A percentile compares a stretch with the other conserved stretches of the same genome.
phyloP scores from a whole-genome alignment of 2,888 invertebrate species.

The Neoascia interrupta region DNA sequence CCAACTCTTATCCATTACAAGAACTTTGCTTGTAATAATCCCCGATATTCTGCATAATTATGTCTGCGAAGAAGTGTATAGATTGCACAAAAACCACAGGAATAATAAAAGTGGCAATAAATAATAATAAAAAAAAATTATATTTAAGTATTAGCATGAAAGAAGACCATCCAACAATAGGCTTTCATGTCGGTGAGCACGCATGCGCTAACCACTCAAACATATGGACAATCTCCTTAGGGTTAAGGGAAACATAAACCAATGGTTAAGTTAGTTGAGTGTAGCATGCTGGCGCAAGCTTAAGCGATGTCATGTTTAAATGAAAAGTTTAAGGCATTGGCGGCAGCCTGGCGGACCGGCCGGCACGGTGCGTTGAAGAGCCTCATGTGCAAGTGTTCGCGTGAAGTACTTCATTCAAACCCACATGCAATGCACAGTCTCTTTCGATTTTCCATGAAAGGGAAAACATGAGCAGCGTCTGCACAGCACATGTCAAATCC shows the following conservation, averaged over 20 bases:
- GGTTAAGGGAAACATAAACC: conserved; percentile 45
- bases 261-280: conserved; percentile 15
- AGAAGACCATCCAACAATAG: conserved; percentile 51
- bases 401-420: conserved; percentile 32
- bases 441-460: neutral
- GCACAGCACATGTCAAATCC: too few relatives aligned
- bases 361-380: neutral
- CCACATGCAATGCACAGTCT: conserved; percentile 21
- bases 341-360: neutral
- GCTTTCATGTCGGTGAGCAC: conserved; percentile 59
- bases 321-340: conserved; percentile 34
- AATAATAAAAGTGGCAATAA: conserved; percentile 14
- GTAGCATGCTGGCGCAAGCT: conserved; percentile 5
- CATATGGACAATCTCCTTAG: conserved; percentile 50
- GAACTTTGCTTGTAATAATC: conserved; percentile 67
- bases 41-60: conserved; percentile 67
- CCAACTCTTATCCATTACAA: conserved; percentile 66
- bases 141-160: conserved; percentile 36
- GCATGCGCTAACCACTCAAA: conserved; percentile 58
- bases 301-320: conserved; percentile 45
- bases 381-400: conserved; percentile 20
- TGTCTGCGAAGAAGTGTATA: conserved; percentile 54
- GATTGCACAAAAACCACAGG: conserved; percentile 13
- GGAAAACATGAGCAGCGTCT: neutral
- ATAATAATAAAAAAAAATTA: conserved; percentile 39